Conservation (phyloP, 35 echinoderm and acorn worm species). For the Lytechinus pictus region DNA sequence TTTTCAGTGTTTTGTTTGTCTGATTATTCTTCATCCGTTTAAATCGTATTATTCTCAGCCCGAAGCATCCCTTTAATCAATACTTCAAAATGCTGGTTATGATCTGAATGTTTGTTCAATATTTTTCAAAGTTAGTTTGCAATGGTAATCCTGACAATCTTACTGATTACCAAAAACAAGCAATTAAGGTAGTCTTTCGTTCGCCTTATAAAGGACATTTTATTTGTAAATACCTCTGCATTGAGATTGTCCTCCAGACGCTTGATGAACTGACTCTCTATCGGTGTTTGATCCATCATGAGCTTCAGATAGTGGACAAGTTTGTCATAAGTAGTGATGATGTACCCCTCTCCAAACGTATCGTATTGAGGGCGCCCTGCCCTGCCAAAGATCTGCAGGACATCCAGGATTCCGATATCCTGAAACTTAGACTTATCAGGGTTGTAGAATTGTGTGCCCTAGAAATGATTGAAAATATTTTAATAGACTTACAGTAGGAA, state of each 20-base stretch:
- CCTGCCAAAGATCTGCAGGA: constrained; percentile 91
- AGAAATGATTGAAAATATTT: neutral
- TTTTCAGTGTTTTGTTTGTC: too few relatives aligned
- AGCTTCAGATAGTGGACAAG: constrained; percentile 84
- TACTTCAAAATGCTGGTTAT: too few relatives aligned
- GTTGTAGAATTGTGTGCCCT: constrained; percentile 96
- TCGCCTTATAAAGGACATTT: too few relatives aligned
- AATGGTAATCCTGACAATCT: too few relatives aligned
- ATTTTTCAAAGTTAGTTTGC: too few relatives aligned
- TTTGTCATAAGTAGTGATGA: constrained; percentile 91
- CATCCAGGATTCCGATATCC: constrained; percentile 85
- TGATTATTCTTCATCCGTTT: too few relatives aligned
- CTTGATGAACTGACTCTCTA: constrained; percentile 92
- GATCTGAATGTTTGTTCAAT: too few relatives aligned
- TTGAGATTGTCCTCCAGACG: constrained; percentile 88
- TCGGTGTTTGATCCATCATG: constrained; percentile 93
- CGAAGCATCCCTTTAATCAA: too few relatives aligned
- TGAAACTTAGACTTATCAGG: constrained; percentile 84
- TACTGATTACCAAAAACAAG: too few relatives aligned
- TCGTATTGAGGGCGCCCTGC: constrained; percentile 98
- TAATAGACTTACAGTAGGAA: too few relatives aligned
- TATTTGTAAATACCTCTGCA: constrained; percentile 74
- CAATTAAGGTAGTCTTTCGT: too few relatives aligned
- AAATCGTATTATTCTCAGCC: too few relatives aligned
- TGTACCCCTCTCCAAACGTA: constrained; percentile 84